Conservation (phyloP, 2,888 invertebrate genomes). For the Dorcus parallelipipedus region DNA sequence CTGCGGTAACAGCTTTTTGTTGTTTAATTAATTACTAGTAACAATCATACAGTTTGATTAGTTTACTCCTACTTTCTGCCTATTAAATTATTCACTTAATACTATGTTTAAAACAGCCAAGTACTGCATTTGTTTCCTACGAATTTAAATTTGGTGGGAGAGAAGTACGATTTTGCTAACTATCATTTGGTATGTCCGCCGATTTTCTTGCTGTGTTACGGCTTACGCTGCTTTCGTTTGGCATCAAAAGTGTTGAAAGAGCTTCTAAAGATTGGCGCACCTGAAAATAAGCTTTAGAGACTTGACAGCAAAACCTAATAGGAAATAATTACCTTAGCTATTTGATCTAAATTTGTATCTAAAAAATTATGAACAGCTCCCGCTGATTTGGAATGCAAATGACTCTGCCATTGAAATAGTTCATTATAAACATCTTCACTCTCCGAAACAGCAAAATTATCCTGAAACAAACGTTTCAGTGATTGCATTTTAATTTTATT, state of each 20-base stretch:
- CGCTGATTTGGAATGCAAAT: constrained; percentile 69
- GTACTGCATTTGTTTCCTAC: neutral
- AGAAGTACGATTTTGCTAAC: constrained; percentile 11
- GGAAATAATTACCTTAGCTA: constrained; percentile 62
- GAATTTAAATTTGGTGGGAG: neutral
- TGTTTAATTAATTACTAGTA: no score
- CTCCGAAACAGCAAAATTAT: constrained; percentile 49
- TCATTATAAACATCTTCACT: constrained; percentile 64
- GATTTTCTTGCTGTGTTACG: constrained; percentile 20
- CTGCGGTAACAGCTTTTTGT: no score
- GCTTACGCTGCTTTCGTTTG: constrained; percentile 31
- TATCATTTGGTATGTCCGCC: constrained; percentile 20
- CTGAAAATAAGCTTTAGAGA: constrained; percentile 49
- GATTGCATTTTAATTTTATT: neutral
- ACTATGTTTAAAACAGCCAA: constrained; percentile 1
- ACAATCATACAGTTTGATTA: neutral
- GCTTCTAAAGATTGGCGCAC: constrained; percentile 79
- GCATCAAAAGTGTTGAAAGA: constrained; percentile 61
- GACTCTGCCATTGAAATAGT: constrained; percentile 66
- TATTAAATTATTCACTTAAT: constrained; percentile 7
- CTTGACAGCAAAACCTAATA: neutral
- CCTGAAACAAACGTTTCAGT: constrained; percentile 28
- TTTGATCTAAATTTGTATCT: constrained; percentile 74
- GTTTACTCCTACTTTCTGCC: constrained; percentile 1
- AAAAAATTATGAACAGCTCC: constrained; percentile 71